Evolutionary conservation across 2,113 vertebrate genomes (phyloP).

Genomic region (Notarius lentiginosus): DNA sequence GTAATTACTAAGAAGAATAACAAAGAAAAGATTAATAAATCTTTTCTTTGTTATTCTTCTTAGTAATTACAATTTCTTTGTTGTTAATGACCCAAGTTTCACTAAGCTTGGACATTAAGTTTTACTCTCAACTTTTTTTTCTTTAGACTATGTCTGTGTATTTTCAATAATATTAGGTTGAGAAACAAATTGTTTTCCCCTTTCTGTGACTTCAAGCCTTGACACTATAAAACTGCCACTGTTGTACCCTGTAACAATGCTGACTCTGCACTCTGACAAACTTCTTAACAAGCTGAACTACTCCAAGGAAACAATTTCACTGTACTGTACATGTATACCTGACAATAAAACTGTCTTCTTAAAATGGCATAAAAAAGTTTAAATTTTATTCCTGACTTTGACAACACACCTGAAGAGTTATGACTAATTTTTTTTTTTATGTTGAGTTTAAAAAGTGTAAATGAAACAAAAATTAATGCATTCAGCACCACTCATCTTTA

Average conservation of each 20-base stretch:
- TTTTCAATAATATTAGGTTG: not conserved
- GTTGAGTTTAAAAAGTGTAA: not conserved
- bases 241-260: not conserved
- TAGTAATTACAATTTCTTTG: no score
- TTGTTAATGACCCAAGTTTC: not conserved
- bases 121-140: not conserved
- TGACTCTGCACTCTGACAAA: not conserved
- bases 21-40: not conserved
- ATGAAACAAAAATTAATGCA: not conserved
- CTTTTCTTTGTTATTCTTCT: no score
- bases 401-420: not conserved
- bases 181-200: not conserved
- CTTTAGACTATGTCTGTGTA: not conserved
- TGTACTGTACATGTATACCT: not conserved
- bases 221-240: not conserved
- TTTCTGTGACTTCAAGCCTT: not conserved
- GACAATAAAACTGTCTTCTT: not conserved
- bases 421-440: not conserved
- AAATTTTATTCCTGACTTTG: not conserved
- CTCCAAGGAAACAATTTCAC: not conserved
- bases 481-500: no score
- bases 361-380: not conserved
- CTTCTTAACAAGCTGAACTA: not conserved
- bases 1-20: not conserved
- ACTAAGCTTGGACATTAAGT: not conserved